A percentile compares a stretch with the other conserved stretches of the same genome.
phyloP scores from a whole-genome alignment of 2,888 invertebrate genomes.

The Linnaemya tessellans region DNA sequence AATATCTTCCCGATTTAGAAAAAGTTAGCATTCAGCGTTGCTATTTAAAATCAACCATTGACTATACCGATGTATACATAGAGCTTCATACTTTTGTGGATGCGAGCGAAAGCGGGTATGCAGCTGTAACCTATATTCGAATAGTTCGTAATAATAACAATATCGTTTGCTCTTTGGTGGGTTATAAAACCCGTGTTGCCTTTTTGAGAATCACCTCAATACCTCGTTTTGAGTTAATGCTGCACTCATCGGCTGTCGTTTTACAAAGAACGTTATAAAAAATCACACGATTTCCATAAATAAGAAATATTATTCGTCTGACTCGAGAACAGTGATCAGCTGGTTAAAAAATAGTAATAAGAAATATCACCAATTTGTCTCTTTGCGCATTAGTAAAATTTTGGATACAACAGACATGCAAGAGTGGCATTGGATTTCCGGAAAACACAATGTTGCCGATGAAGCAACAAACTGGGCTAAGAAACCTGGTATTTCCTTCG shows the following conservation, averaged over 20 bases:
- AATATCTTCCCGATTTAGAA: constrained; percentile 69
- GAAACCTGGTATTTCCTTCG: not conserved
- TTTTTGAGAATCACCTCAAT: constrained; percentile 50
- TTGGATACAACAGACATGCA: constrained; percentile 6
- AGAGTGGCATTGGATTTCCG: too few species aligned
- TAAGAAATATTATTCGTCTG: too few species aligned
- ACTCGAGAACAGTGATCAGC: too few species aligned
- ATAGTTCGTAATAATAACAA: constrained; percentile 15
- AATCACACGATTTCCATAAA: constrained; percentile 47
- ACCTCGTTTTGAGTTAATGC: constrained; percentile 73
- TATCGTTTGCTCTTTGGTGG: constrained; percentile 28
- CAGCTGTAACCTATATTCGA: constrained; percentile 44
- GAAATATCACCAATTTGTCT: constrained; percentile 60
- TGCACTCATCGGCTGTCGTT: constrained; percentile 69
- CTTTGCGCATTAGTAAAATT: too few species aligned
- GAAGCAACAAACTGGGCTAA: too few species aligned
- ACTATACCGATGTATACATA: constrained; percentile 27
- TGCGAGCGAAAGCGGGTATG: constrained; percentile 53
- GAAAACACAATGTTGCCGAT: too few species aligned
- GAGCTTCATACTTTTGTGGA: constrained; percentile 70
- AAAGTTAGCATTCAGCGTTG: constrained; percentile 72
- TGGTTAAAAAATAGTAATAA: too few species aligned
- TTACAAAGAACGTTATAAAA: constrained; percentile 56
- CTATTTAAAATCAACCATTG: constrained; percentile 54
- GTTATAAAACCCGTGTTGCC: constrained; percentile 31